Base-by-base conservation (phyloP, 2,888 invertebrate genomes). In the Lepidocyrtoides sp. region DNA sequence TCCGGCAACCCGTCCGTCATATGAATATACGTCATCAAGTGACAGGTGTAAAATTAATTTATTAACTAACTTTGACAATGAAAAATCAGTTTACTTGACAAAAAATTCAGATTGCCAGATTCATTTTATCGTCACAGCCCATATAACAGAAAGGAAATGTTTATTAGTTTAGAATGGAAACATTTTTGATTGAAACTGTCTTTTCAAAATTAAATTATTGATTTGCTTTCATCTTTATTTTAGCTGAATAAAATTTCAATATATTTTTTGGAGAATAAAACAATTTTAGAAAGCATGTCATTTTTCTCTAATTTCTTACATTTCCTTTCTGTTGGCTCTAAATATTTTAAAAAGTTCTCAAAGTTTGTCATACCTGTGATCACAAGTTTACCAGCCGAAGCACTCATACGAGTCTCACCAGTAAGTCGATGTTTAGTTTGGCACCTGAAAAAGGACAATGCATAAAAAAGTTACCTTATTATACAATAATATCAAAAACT, bases 391-490 rank as follows among this genome's bases (percentile, higher is more conserved):
- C 98, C 98, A 95, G 98, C 98, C 90, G 98, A 98, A 86, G 98
- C 98, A 94, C 98, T 98, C 94, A 98, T 96, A 95, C 98, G 96
- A 88, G 98, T 98, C 96, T 98, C 98, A 94, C 98, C 98, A 94
- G 98, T 98, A 86, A 98, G 96, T 95, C 98, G 97, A 95, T 98
- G 98, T 95, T 98, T 98, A 91, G 98, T 98, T 94, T 98, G 97
- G 95, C 98, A 98, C 95, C 98, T 98, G 84, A 51, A 77, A 51
- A 0, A 1, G 5, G 26, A 12, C 8, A 41, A 26, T 0, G 12
- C n/a, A n/a, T n/a, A n/a, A n/a, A 20, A 44, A 44, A 17, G 17
- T 14, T 63, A 17, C 1, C 36, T 32, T n/a, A 36, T 17, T 29
- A 20, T 60, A 2, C 10, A 23, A 60, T 60, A 17, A 17, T 17